These are phyloP conservation scores for Hemibagrus wyckioides DNA, from an alignment of 2,113 vertebrate species.

Conservation along the genomic window DNA sequence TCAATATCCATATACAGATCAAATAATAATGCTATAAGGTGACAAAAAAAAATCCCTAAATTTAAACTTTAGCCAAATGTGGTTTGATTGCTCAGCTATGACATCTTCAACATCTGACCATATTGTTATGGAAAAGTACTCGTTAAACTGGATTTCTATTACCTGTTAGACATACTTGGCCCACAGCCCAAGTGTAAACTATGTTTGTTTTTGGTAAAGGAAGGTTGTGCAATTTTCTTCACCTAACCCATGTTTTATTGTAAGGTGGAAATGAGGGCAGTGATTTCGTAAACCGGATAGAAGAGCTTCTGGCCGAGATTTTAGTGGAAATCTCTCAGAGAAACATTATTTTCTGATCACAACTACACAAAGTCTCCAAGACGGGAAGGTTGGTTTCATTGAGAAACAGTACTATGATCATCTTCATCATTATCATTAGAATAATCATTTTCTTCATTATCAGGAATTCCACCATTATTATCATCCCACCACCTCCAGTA, in stretches of 20 bases:
- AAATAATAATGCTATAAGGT: not conserved
- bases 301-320: no score
- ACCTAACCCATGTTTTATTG: not conserved
- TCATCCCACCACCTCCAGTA: constrained; percentile 41
- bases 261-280: not conserved
- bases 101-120: not conserved
- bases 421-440: constrained; percentile 32
- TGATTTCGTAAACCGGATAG: not conserved
- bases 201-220: not conserved
- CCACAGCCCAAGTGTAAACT: not conserved
- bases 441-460: constrained; percentile 44
- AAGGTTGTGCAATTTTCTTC: not conserved
- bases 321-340: constrained; percentile 5
- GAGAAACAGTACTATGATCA: constrained; percentile 47
- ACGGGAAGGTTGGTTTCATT: constrained; percentile 48
- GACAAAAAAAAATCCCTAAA: not conserved
- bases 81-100: not conserved
- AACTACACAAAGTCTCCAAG: constrained; percentile 5
- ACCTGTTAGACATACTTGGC: not conserved
- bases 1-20: not conserved
- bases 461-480: constrained; percentile 38
- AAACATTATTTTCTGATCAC: constrained; percentile 37
- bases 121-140: not conserved
- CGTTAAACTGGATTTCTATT: not conserved
- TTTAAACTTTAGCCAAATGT: not conserved